Base-by-base conservation (phyloP, 2,888 invertebrate species). In the Andrena minutula region DNA sequence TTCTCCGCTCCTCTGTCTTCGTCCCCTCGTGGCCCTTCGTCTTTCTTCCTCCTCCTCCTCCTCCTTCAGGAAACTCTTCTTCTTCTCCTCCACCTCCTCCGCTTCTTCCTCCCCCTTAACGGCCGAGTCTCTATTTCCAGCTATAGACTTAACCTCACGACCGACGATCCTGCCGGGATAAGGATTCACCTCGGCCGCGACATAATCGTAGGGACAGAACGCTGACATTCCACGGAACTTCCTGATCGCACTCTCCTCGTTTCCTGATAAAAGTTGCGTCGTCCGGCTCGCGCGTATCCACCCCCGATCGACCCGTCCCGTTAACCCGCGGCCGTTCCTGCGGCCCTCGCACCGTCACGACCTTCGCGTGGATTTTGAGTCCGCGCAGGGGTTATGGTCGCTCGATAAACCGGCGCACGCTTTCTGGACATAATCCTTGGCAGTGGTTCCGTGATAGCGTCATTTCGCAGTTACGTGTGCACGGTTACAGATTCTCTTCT, bases 141-240 rank as follows among this genome's bases (percentile, higher is more conserved):
- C 84, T 75, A 84, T 79, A 84, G 84, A 61, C 81, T 89, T 88
- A 89, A 91, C 86, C 90, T 82, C 80, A 60, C 88, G 89, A 89
- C 88, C 90, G 85, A 77, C 77, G 89, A 90, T 90, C 71, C 83
- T 66, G 60, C 79, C 66, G 41, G 80, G 89, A 91, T 90, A 90
- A 88, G 85, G 82, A 87, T 70, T 89, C 87, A 83, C 87, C 87
- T 82, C 75, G 76, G 63, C 68, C 73, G 81, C 81, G 87, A 86
- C 87, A 72, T 86, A 89, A 89, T 89, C 86, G 86, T 85, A 86
- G 79, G 85, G 75, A 81, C 79, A 75, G 72, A 81, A 79, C 80
- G 74, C 86, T 86, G 81, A 85, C 87, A 89, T 88, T 88, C 87
- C 88, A 74, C 49, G 75, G 72, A 79, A 83, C 81, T 86, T 84